Percentiles rank a stretch among this genome's conserved stretches.
Evolutionary conservation across 2,888 invertebrate species (phyloP).

Genomic region (Augiades crinisus): DNA sequence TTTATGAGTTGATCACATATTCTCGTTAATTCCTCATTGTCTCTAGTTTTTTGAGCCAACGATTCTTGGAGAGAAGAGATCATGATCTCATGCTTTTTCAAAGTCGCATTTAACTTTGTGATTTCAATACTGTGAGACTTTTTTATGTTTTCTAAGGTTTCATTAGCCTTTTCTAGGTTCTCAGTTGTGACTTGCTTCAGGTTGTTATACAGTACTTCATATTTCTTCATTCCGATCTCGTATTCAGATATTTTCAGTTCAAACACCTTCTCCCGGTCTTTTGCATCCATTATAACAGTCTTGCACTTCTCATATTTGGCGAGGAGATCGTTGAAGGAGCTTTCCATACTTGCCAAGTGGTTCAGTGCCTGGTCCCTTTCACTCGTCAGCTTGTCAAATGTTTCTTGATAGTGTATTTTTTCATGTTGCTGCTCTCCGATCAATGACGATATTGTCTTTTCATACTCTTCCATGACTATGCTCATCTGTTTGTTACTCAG

Average conservation of each 20-base stretch:
- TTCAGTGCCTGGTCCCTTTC: conserved; percentile 82
- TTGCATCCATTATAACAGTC: conserved; percentile 71
- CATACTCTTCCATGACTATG: conserved; percentile 88
- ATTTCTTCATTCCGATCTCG: conserved; percentile 85
- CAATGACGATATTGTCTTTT: conserved; percentile 88
- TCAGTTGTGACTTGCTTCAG: conserved; percentile 93
- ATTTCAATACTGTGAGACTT: conserved; percentile 89
- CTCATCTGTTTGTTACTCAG: conserved; percentile 78
- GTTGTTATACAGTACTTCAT: conserved; percentile 91
- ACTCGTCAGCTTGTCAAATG: conserved; percentile 66
- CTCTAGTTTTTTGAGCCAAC: conserved; percentile 92
- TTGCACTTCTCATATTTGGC: conserved; percentile 85
- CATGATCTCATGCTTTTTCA: conserved; percentile 93
- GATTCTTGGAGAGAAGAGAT: conserved; percentile 90
- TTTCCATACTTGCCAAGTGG: conserved; percentile 82
- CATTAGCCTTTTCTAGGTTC: conserved; percentile 87
- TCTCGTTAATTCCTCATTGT: conserved; percentile 93
- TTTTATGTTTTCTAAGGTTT: conserved; percentile 88
- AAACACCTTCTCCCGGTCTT: conserved; percentile 84
- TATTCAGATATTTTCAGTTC: conserved; percentile 85
- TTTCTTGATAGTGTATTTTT: conserved; percentile 73
- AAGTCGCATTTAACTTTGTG: conserved; percentile 90
- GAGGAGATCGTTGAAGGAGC: conserved; percentile 83
- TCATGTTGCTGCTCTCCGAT: conserved; percentile 87
- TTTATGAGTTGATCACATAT: conserved; percentile 96